Base-by-base conservation (phyloP, 2,888 invertebrate species). In the Chloroclystis v-ata region DNA sequence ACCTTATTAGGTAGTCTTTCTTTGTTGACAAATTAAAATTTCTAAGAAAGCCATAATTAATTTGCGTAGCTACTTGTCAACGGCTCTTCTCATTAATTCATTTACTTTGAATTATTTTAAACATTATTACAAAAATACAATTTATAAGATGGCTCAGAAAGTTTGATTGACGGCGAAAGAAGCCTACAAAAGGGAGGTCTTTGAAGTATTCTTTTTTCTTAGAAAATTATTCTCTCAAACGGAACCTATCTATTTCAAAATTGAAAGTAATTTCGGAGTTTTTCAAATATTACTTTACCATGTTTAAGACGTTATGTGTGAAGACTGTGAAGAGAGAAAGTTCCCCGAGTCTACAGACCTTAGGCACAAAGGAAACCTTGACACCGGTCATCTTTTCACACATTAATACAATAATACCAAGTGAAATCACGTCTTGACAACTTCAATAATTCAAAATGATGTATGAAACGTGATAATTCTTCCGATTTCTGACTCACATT, bases 271-370 rank as follows among this genome's bases (percentile, higher is more conserved):
- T 20, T 4, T 4, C 20, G 5, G 5, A 20, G 20, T n/a, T 32
- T 14, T 32, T n/a, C 30, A 2, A 2, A 14, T 5, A 7, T 32
- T 1, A n/a, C 5, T 32, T 32, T 32, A 8, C 14, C 32, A 24
- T 7, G 28, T 26, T 43, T 38, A 28, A 49, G 47, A 49, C 35
- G 45, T 53, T 51, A 51, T 39, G 20, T 40, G 25, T 37, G 40
- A 26, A 33, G 42, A 42, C 45, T 38, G 57, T 47, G 47, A 52
- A 47, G 53, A 49, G 49, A 45, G 57, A 57, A 55, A 57, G 54
- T 46, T 25, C 9, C 16, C 35, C n/a, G 16, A 16, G 16, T 41
- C 32, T 37, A 39, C 43, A 46, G 35, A 35, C 32, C 42, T 33
- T 49, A 28, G 25, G 25, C 44, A 43, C 48, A 54, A 52, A 50